Conservation (phyloP, 2,888 invertebrate genomes). For the Corythucha ciliata region DNA sequence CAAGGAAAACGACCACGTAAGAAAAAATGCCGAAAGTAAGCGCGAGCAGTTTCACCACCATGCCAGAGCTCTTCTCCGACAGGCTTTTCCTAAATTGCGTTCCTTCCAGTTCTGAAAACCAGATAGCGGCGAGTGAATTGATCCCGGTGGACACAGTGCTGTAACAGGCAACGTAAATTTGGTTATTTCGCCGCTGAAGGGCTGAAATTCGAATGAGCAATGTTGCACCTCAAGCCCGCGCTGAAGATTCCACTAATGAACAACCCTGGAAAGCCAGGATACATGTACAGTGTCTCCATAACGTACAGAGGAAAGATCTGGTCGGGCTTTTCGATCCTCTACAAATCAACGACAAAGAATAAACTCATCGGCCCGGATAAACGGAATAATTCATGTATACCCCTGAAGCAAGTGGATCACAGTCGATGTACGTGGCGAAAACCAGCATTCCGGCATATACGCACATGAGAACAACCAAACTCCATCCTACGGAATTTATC, state of each 20-base stretch:
- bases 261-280: constrained; percentile 47
- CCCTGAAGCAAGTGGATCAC: constrained; percentile 45
- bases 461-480: constrained; percentile 37
- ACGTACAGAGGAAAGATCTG: constrained; percentile 48
- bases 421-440: constrained; percentile 44
- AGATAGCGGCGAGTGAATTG: constrained; percentile 47
- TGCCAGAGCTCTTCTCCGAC: constrained; percentile 38
- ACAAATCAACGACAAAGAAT: constrained; percentile 21
- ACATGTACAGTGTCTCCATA: constrained; percentile 44
- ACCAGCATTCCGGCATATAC: constrained; percentile 44
- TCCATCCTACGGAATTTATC: constrained; percentile 39
- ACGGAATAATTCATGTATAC: constrained; percentile 37
- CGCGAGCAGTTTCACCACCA: constrained; percentile 44
- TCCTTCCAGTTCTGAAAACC: constrained; percentile 44
- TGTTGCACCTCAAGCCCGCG: constrained; percentile 45
- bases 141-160: constrained; percentile 50
- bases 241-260: constrained; percentile 50
- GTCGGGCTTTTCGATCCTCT: constrained; percentile 37
- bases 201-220: constrained; percentile 1
- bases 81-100: constrained; percentile 33
- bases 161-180: constrained; percentile 29
- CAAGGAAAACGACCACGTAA: constrained; percentile 44
- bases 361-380: background rate
- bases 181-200: background rate
- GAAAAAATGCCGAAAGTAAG: constrained; percentile 43